A percentile compares a stretch with the other conserved stretches of the same genome.
phyloP scores from a whole-genome alignment of 2,797 vertebrate species.

The Eupleurogrammus muticus region DNA sequence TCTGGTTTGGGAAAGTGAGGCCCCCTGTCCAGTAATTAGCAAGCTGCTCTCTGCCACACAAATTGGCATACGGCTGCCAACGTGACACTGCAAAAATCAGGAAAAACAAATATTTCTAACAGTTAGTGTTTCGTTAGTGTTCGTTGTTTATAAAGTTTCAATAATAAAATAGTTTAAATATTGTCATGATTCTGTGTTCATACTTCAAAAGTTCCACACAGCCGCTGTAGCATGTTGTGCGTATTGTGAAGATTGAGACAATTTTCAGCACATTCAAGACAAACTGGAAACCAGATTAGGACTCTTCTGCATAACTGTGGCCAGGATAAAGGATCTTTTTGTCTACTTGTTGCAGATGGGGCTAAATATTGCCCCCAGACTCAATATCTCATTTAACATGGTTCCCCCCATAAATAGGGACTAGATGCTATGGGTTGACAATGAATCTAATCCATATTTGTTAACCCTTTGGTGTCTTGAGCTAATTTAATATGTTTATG shows the following conservation, averaged over 20 bases:
- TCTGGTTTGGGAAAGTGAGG: conserved; percentile 36
- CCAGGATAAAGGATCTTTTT: neutral
- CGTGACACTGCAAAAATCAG: conserved; percentile 24
- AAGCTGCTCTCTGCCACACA: conserved; percentile 41
- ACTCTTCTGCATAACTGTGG: neutral
- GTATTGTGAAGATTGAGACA: too few relatives aligned
- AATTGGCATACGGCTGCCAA: conserved; percentile 7
- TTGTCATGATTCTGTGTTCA: neutral
- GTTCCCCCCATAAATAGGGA: too few relatives aligned
- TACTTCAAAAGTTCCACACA: neutral
- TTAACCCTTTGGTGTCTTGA: too few relatives aligned
- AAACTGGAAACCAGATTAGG: too few relatives aligned
- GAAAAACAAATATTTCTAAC: conserved; percentile 12
- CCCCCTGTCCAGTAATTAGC: conserved; percentile 42
- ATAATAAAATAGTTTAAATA: conserved; percentile 6
- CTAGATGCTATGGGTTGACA: too few relatives aligned
- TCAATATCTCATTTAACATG: too few relatives aligned
- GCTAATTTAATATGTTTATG: too few relatives aligned
- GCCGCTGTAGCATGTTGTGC: neutral
- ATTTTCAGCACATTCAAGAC: too few relatives aligned
- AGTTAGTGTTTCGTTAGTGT: neutral
- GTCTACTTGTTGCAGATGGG: too few relatives aligned
- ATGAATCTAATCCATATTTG: too few relatives aligned
- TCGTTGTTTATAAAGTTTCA: too few relatives aligned
- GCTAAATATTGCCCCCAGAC: too few relatives aligned